phyloP scores from a whole-genome alignment of 2,888 invertebrate species.

The Xestia ashworthii region DNA sequence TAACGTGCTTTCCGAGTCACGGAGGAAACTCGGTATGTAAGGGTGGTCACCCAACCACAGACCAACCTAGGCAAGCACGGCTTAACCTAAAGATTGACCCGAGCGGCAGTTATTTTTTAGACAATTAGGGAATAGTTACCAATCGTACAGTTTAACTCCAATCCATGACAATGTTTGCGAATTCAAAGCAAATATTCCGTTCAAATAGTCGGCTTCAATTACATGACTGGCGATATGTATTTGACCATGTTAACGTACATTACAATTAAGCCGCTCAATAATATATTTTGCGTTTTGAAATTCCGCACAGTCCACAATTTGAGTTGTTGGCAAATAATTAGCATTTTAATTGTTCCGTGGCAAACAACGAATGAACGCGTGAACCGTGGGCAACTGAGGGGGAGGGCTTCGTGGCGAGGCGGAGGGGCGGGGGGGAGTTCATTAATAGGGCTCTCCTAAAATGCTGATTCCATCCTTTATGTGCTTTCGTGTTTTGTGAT shows the following conservation, averaged over 20 bases:
- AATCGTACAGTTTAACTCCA: constrained; percentile 28
- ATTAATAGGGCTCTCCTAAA: constrained; percentile 68
- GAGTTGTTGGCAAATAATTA: constrained; percentile 84
- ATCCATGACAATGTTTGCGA: constrained; percentile 32
- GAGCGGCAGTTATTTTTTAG: too few species aligned
- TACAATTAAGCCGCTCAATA: constrained; percentile 59
- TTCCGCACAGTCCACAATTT: constrained; percentile 71
- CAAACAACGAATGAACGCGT: constrained; percentile 74
- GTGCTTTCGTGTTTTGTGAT: constrained; percentile 65
- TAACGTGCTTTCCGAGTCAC: too few species aligned
- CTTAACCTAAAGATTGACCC: too few species aligned
- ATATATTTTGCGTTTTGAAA: constrained; percentile 66
- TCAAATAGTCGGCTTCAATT: constrained; percentile 44
- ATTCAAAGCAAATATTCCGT: constrained; percentile 49
- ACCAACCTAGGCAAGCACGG: too few species aligned
- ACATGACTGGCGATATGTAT: constrained; percentile 42
- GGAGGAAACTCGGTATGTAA: too few species aligned
- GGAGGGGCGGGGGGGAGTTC: constrained; percentile 47
- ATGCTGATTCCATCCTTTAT: constrained; percentile 71
- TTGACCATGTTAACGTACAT: constrained; percentile 46
- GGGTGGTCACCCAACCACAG: too few species aligned
- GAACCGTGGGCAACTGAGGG: constrained; percentile 52
- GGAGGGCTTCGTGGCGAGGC: constrained; percentile 36
- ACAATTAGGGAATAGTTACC: not conserved
- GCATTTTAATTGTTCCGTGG: constrained; percentile 82